A percentile compares a stretch with the other conserved stretches of the same genome.
These are phyloP conservation scores for Sesamia nonagrioides DNA, from an alignment of 1,140 invertebrate genomes.

Conservation along the genomic window DNA sequence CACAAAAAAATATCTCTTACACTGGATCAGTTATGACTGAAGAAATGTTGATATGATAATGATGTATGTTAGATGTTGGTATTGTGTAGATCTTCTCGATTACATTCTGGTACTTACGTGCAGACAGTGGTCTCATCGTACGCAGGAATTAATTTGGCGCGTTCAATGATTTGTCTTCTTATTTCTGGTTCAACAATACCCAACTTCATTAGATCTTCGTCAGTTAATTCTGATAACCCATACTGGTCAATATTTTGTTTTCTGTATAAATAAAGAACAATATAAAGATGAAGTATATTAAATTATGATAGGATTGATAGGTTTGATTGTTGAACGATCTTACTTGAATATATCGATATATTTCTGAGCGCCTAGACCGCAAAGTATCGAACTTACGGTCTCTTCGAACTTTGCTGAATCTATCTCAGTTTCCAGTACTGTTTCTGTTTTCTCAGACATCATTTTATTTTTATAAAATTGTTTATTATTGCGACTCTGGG, in stretches of 20 bases:
- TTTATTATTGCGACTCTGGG: neutral
- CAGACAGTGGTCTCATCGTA: slow-evolving; percentile 65
- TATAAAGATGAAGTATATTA: no score
- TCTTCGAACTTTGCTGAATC: slow-evolving; percentile 79
- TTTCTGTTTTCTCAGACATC: slow-evolving; percentile 51
- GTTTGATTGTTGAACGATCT: neutral
- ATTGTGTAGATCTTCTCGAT: no score
- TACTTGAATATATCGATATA: slow-evolving; percentile 83
- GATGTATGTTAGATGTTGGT: neutral
- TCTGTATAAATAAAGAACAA: slow-evolving; percentile 55
- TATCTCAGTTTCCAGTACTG: slow-evolving; percentile 57
- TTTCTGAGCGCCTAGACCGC: slow-evolving; percentile 77
- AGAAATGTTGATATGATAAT: no score
- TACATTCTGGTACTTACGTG: slow-evolving; percentile 56
- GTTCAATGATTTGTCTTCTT: slow-evolving; percentile 72
- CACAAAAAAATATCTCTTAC: no score
- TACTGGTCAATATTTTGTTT: slow-evolving; percentile 79
- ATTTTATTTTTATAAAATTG: neutral
- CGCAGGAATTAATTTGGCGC: slow-evolving; percentile 79
- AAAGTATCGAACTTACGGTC: slow-evolving; percentile 74
- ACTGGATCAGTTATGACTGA: no score
- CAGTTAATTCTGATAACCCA: slow-evolving; percentile 76
- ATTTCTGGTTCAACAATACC: slow-evolving; percentile 76
- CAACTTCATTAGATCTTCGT: slow-evolving; percentile 81
- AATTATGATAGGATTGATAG: no score